Evolutionary conservation across 2,888 invertebrate genomes (phyloP), one percentile per base, ranked within the genome.

Genomic region (Odontomyia ornata): DNA sequence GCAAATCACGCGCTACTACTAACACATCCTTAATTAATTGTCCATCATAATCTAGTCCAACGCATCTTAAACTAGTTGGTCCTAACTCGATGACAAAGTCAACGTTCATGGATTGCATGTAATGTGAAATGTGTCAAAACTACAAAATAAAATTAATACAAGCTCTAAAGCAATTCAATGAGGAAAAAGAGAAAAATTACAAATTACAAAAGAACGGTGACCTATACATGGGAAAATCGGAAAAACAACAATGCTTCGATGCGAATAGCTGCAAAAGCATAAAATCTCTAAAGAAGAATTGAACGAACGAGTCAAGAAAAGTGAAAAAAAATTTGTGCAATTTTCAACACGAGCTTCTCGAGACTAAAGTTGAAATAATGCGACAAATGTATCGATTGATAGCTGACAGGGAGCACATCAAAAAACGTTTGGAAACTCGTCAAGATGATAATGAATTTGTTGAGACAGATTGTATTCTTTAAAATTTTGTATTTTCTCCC

Each of bases 401-500:
- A 4, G 88, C 89, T 64, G 91, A 92, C 76, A 88, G 94, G 77
- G 92, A 93, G 84, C 88, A 88, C 75, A 90, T 93, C 3, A 91
- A 93, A 80, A 89, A 89, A 81, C 92, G 93, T 84, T 88, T 94
- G 77, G 89, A 89, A 79, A 90, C 89, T 79, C 88, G 98, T 81
- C 95, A 96, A 85, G 90, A 91, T 81, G 97, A 98, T 86, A 98
- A 98, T 87, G 96, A 96, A 81, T 91, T 91, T n/a, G n/a, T n/a
- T n/a, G n/a, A n/a, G n/a, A n/a, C n/a, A n/a, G n/a, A n/a, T n/a
- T n/a, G n/a, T n/a, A n/a, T n/a, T n/a, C n/a, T n/a, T n/a, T n/a
- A n/a, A n/a, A n/a, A n/a, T n/a, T n/a, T n/a, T n/a, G n/a, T n/a
- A n/a, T n/a, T n/a, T n/a, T n/a, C n/a, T n/a, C n/a, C n/a, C n/a